Percentiles rank a stretch among this genome's conserved stretches.
Conservation (phyloP, 2,797 vertebrate species). For the Gymnoscopelus microlampas region DNA sequence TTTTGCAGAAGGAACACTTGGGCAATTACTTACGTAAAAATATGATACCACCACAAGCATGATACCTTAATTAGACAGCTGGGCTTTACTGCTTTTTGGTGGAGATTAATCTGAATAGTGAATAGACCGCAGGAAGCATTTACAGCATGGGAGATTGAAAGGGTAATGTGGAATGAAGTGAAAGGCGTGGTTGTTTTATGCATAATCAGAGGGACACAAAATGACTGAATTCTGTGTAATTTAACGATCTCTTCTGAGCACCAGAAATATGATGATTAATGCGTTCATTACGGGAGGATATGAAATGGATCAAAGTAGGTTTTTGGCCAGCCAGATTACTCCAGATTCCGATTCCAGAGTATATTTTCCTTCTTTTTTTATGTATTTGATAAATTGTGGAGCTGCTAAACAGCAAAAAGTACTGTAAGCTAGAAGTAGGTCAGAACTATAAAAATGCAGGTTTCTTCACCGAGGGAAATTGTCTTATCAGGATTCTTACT, state of each 20-base stretch:
- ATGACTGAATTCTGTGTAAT: background rate
- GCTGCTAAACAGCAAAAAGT: conserved; percentile 38
- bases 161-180: background rate
- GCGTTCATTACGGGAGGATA: too few species aligned
- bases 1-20: conserved; percentile 18
- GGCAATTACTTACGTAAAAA: conserved; percentile 53
- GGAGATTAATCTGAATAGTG: conserved; percentile 48
- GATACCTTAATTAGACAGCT: conserved; percentile 59
- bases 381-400: conserved; percentile 7
- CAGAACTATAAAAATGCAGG: conserved; percentile 24
- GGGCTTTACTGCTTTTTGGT: conserved; percentile 38
- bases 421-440: conserved; percentile 43
- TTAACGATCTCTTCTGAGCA: background rate
- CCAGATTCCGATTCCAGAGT: conserved; percentile 8
- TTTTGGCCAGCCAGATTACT: background rate
- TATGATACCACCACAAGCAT: conserved; percentile 47
- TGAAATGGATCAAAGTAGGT: background rate
- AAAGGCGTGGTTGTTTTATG: conserved; percentile 6
- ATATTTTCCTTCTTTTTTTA: background rate
- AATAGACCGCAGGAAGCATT: conserved; percentile 20
- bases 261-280: background rate
- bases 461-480: conserved; percentile 3
- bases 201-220: background rate
- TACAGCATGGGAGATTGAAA: conserved; percentile 8
- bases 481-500: conserved; percentile 8